Base-by-base conservation (phyloP, 2,888 invertebrate genomes). In the Pseudanteris insignis region DNA sequence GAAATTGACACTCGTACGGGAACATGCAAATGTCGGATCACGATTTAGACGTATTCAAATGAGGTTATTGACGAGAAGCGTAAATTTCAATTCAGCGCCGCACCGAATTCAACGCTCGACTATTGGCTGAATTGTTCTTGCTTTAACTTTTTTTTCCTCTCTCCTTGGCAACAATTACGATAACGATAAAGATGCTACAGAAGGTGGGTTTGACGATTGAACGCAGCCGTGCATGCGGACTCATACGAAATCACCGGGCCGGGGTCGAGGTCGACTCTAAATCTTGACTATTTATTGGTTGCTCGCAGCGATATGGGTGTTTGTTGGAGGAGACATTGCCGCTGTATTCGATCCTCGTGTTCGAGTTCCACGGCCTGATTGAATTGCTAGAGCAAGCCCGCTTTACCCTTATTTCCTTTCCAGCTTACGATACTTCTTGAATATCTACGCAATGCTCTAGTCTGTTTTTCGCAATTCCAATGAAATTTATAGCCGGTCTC, bases 251-350 rank as follows among this genome's bases (percentile, higher is more conserved):
- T 67, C 46, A 64, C 59, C 64, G 67, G 66, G 66, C 58, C 65
- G 61, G 51, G 51, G 50, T 66, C 58, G 47, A 58, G 60, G 55
- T 24, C 57, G 34, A 44, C 63, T 67, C 69, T 68, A 72, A 75
- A 74, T 75, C 74, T 75, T 67, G 69, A 70, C 70, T 76, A 73
- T 74, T 77, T 76, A 75, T 76, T 75, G 74, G 68, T 64, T 59
- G 66, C 69, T 70, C 62, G 65, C 50, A 68, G 47, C 60, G 55
- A 63, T 63, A 59, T 64, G 25, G 70, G 74, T 73, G 70, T 73
- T 76, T 72, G 72, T 75, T 67, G 67, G 69, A 63, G 63, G 64
- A 70, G 69, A 73, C 69, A 70, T 70, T 65, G 66, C 55, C 58
- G 54, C 37, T 51, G 63, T 63, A 67, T 64, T 66, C 59, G 65